Evolutionary conservation across 2,888 invertebrate species (phyloP), one percentile per base, ranked within the genome.

Genomic region (Acanthoscelides obtectus): DNA sequence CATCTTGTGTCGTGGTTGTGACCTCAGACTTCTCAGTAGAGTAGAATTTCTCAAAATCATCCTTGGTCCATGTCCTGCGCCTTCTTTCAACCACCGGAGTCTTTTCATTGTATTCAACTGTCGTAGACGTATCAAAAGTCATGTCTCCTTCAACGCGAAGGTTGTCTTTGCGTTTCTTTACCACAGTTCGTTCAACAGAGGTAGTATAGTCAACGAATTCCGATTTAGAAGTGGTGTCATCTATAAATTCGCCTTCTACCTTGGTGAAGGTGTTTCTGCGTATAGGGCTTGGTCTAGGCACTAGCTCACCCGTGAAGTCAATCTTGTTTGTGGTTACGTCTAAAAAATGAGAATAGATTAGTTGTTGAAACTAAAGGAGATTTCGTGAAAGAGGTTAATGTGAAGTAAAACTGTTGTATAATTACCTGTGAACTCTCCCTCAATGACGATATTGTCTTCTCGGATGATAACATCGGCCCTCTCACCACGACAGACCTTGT

Each of bases 181-280:
- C 87, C 72, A 89, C 85, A 72, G 89, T 89, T 75, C 89, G 87
- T 83, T 92, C 90, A 1, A 87, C 84, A 19, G 83, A 82, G 2
- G 87, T 87, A 20, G 89, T 89, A 79, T 90, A 89, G 83, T 92
- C 91, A 72, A 92, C 86, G 79, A 87, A 93, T 84, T 93, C 92
- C 0, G 90, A 88, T 82, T 89, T 87, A 69, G 86, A 88, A 20
- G 93, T 93, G 3, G 93, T 93, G 78, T 92, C 91, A 66, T 90
- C 90, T 66, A 84, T 88, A 84, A 93, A 90, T 71, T 93, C 93
- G 27, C 93, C 93, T 85, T 92, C 93, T 67, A 92, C 86, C 83
- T 93, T 93, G 0, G 93, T 93, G 88, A 90, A 93, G 0, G 93
- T 94, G 80, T 93, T 92, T 70, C 93, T 88, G 77, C 93, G 87